A percentile compares a stretch with the other conserved stretches of the same genome.
phyloP scores from a whole-genome alignment of 1,140 invertebrate species.

The Bombyx mori region DNA sequence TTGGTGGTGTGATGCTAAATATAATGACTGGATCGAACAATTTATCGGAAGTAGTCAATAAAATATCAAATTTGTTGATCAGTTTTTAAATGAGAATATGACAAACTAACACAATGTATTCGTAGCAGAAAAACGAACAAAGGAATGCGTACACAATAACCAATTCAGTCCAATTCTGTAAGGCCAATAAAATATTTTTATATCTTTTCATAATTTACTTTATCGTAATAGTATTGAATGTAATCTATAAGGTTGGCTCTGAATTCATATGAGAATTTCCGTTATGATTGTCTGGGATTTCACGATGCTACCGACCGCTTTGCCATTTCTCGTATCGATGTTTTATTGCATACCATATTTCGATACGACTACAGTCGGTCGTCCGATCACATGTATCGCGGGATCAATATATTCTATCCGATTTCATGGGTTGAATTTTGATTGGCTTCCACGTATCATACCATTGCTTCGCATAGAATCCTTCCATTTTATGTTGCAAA shows the following conservation, averaged over 20 bases:
- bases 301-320: slow-evolving; percentile 40
- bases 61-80: too few relatives aligned
- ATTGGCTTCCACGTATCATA: slow-evolving; percentile 27
- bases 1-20: neutral
- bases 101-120: too few relatives aligned
- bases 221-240: slow-evolving; percentile 23
- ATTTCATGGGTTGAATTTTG: slow-evolving; percentile 47
- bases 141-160: neutral
- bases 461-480: neutral
- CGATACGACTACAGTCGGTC: slow-evolving; percentile 37
- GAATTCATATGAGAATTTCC: slow-evolving; percentile 18
- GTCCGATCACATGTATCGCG: slow-evolving; percentile 44
- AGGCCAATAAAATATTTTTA: slow-evolving; percentile 6
- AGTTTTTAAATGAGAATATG: too few relatives aligned
- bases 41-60: neutral
- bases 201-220: slow-evolving; percentile 5
- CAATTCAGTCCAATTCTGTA: neutral
- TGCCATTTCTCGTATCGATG: slow-evolving; percentile 54
- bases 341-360: slow-evolving; percentile 65
- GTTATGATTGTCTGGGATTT: slow-evolving; percentile 12
- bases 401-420: slow-evolving; percentile 9
- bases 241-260: slow-evolving; percentile 11
- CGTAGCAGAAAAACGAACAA: neutral
- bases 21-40: neutral
- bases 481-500: slow-evolving; percentile 9